Percentiles rank a stretch among this genome's conserved stretches.
phyloP scores from a whole-genome alignment of 1,140 invertebrate species.

The Branchinecta lindahli region DNA sequence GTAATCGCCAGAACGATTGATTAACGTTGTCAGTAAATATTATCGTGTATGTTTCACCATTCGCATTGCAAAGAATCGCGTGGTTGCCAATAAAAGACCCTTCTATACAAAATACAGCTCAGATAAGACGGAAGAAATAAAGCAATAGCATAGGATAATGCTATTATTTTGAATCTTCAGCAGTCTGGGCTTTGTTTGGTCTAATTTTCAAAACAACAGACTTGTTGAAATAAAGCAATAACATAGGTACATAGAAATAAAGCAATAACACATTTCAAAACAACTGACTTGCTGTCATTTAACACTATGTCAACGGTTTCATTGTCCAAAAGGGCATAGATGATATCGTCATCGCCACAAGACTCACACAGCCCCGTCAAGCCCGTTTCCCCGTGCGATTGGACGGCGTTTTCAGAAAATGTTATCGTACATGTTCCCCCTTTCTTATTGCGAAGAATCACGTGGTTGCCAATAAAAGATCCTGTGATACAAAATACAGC shows the following conservation, averaged over 20 bases:
- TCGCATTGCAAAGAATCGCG: no score
- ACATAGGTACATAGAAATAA: no score
- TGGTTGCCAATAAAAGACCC: no score
- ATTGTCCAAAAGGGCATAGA: conserved; percentile 1
- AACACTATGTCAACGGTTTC: neutral
- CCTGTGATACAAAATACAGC: conserved; percentile 9
- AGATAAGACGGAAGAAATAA: conserved; percentile 1
- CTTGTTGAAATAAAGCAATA: no score
- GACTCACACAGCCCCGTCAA: no score
- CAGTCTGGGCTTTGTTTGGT: conserved; percentile 1
- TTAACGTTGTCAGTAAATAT: no score
- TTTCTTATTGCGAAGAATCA: conserved; percentile 4
- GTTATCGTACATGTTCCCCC: conserved; percentile 7
- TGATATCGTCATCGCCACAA: neutral
- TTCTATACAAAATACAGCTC: conserved; percentile 9
- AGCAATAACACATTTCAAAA: no score
- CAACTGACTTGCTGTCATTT: no score
- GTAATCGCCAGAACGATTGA: no score
- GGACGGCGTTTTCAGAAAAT: conserved; percentile 1
- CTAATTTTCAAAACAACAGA: neutral
- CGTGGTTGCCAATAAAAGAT: conserved; percentile 7
- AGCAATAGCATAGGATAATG: conserved; percentile 1
- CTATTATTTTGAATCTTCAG: conserved; percentile 2
- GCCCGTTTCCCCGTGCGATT: neutral
- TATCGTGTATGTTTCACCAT: no score